Evolutionary conservation across 2,888 invertebrate genomes (phyloP), one percentile per base, ranked within the genome.

Genomic region (Hypolimnas misippus): DNA sequence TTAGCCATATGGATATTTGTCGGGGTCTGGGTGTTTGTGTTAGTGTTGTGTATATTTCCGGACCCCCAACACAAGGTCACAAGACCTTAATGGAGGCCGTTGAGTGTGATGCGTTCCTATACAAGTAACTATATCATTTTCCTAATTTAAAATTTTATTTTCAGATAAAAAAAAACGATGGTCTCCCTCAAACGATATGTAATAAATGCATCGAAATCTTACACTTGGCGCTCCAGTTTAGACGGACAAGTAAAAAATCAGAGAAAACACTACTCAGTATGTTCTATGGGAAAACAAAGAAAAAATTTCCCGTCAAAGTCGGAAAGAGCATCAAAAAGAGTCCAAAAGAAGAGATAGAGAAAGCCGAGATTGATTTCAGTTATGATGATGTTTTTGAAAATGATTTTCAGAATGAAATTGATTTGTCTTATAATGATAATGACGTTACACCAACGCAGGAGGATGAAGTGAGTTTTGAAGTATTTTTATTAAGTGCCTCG

Each of bases 121-220:
- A n/a, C n/a, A n/a, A n/a, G n/a, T n/a, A n/a, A n/a, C n/a, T n/a
- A n/a, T n/a, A n/a, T n/a, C n/a, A n/a, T n/a, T n/a, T n/a, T n/a
- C n/a, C n/a, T n/a, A n/a, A n/a, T n/a, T n/a, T 35, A 35, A 35
- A 35, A n/a, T n/a, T n/a, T n/a, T 31, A n/a, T 16, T 78, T 79
- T 2, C 74, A 88, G 88, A 87, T 89, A 10, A 85, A 76, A 75
- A 69, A 71, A 49, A 76, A 87, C 12, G 89, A 89, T 63, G 85
- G 87, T 0, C 63, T 89, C 0, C 84, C 89, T 0, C 88, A 89
- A 66, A 82, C 81, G 63, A 87, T 89, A n/a, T 89, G 89, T 57
- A 57, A 72, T 0, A 68, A 70, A 5, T 89, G 89, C 44, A 58
- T 81, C 33, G 75, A 82, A 8, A 69, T 70, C 0, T 71, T 87